A percentile compares a stretch with the other conserved stretches of the same genome.
These are phyloP conservation scores for Melanotus villosus DNA, from an alignment of 2,888 invertebrate species.

Conservation along the genomic window DNA sequence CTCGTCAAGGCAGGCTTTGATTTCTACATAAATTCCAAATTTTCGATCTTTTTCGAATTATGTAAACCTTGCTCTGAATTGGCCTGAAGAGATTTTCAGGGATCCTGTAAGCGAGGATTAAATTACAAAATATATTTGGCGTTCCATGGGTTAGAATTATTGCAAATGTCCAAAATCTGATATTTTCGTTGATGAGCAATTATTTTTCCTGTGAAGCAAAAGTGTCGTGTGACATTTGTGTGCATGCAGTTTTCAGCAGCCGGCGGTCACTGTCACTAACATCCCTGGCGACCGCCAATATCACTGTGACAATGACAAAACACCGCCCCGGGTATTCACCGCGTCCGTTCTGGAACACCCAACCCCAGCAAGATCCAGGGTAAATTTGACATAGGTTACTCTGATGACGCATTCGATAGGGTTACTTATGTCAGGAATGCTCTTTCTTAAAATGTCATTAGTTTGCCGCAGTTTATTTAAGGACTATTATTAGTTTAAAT, in stretches of 20 bases:
- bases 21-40: too few species aligned
- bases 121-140: too few species aligned
- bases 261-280: slow-evolving; percentile 58
- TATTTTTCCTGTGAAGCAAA: slow-evolving; percentile 38
- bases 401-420: slow-evolving; percentile 32
- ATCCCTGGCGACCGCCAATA: slow-evolving; percentile 58
- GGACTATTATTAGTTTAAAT: too few species aligned
- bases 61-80: too few species aligned
- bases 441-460: too few species aligned
- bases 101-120: too few species aligned
- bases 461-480: too few species aligned
- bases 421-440: slow-evolving; percentile 29
- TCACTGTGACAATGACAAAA: slow-evolving; percentile 60
- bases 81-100: too few species aligned
- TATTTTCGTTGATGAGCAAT: slow-evolving; percentile 26
- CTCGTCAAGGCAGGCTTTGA: too few species aligned
- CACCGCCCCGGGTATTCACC: slow-evolving; percentile 54
- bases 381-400: slow-evolving; percentile 39
- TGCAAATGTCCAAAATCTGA: too few species aligned
- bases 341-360: slow-evolving; percentile 32
- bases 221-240: slow-evolving; percentile 40
- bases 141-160: too few species aligned
- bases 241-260: slow-evolving; percentile 59
- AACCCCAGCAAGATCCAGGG: slow-evolving; percentile 24
- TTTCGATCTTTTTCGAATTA: too few species aligned